Conservation (phyloP, 2,888 invertebrate species). For the Eurois occulta region DNA sequence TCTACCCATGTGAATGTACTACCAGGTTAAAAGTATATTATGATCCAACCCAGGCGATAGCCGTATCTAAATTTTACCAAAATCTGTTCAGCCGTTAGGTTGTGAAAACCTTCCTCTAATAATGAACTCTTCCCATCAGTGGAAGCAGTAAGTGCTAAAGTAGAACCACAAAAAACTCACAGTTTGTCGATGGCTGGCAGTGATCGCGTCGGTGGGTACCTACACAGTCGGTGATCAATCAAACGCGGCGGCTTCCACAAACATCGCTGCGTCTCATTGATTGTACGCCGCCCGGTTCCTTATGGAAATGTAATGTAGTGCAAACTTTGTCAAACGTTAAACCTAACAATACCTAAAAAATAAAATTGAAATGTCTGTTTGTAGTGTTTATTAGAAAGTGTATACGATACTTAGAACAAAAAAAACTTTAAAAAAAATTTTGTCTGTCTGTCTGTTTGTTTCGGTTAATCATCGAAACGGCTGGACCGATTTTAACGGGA, state of each 20-base stretch:
- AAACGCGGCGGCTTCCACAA: not conserved
- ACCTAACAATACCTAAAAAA: no score
- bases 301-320: not conserved
- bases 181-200: constrained; percentile 7
- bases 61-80: not conserved
- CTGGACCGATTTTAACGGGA: no score
- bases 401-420: no score
- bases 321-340: not conserved
- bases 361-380: no score
- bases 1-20: not conserved
- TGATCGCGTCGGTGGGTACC: not conserved
- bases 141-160: constrained; percentile 20
- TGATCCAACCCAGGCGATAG: not conserved
- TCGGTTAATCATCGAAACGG: no score
- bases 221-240: constrained; percentile 44
- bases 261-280: constrained; percentile 21
- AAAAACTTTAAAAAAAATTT: no score
- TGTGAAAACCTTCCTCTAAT: not conserved
- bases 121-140: not conserved
- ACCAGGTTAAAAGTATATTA: not conserved
- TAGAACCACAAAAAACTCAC: constrained; percentile 21
- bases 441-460: no score
- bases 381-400: no score
- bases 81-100: not conserved
- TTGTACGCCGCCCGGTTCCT: constrained; percentile 14